Base-by-base conservation (phyloP, 2,888 invertebrate genomes). In the Acleris holmiana region DNA sequence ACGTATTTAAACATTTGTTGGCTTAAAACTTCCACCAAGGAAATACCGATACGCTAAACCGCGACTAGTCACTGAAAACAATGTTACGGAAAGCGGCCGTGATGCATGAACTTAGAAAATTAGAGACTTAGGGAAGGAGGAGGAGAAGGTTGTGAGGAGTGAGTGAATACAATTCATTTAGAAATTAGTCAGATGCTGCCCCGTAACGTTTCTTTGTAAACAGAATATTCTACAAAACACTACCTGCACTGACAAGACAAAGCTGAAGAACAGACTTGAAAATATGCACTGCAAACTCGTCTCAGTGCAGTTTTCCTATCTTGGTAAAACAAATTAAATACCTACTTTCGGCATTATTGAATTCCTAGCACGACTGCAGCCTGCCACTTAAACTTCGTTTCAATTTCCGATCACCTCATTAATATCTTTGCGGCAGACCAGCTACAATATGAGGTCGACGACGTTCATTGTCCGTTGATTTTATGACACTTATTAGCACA, bases 371-470 rank as follows among this genome's bases (percentile, higher is more conserved):
- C 73, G 71, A 67, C 61, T 56, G 40, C 25, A 19, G 54, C 62
- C 60, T 53, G 49, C 67, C 63, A 66, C 67, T 68, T 50, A 54
- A 66, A 67, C 64, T 71, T 61, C 66, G 56, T 66, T 68, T 72
- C 61, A 69, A 68, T 68, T 71, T 68, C 60, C 69, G 71, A 70
- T 70, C 66, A 67, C 69, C 69, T 71, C 69, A 71, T 73, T 72
- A 70, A 67, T 69, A 69, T 62, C 64, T 68, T 66, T 66, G 69
- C 66, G 67, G 47, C 53, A 13, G 67, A 68, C 68, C 60, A 62
- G 68, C 66, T 47, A 58, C 29, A 51, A 60, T 66, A 57, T 61
- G 54, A 64, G 76, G 73, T 77, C 76, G 69, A 67, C 67, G 73
- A 74, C 78, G 68, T 69, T 64, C 35, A 61, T 55, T 55, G 41